These are phyloP conservation scores for Platysteira castanea DNA, from an alignment of 2,113 vertebrate species.

Conservation along the genomic window DNA sequence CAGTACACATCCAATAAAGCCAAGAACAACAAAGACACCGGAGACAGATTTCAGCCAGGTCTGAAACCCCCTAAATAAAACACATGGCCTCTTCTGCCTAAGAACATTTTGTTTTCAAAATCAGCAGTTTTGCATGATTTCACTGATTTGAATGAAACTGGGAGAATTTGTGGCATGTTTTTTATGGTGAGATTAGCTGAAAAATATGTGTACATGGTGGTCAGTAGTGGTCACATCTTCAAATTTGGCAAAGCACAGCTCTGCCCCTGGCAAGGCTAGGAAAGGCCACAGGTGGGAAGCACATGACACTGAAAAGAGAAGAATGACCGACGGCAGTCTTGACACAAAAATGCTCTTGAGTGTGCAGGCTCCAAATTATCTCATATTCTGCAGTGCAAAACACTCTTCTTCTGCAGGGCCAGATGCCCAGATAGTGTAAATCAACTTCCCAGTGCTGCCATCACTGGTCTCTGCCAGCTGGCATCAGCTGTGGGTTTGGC, in stretches of 20 bases:
- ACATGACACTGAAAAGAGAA: neutral
- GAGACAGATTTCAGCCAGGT: neutral
- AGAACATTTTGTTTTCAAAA: neutral
- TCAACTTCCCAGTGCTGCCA: rapidly evolving
- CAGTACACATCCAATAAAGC: neutral
- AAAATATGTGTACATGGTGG: neutral
- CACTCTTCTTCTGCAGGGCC: neutral
- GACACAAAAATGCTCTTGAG: neutral
- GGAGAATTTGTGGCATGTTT: neutral
- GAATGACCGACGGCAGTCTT: neutral
- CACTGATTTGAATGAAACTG: neutral
- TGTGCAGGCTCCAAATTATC: neutral
- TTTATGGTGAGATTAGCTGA: neutral
- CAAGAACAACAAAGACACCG: neutral
- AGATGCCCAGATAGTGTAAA: neutral
- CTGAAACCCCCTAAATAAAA: neutral
- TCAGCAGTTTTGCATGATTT: neutral
- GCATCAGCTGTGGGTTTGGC: neutral
- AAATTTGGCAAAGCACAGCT: neutral
- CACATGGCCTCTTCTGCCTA: neutral
- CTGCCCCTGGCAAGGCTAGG: neutral
- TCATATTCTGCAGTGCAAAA: neutral
- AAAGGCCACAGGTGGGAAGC: neutral
- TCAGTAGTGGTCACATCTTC: neutral
- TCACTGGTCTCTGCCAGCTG: neutral